Evolutionary conservation across 1,140 invertebrate species (phyloP).

Genomic region (Drosophila obscura): DNA sequence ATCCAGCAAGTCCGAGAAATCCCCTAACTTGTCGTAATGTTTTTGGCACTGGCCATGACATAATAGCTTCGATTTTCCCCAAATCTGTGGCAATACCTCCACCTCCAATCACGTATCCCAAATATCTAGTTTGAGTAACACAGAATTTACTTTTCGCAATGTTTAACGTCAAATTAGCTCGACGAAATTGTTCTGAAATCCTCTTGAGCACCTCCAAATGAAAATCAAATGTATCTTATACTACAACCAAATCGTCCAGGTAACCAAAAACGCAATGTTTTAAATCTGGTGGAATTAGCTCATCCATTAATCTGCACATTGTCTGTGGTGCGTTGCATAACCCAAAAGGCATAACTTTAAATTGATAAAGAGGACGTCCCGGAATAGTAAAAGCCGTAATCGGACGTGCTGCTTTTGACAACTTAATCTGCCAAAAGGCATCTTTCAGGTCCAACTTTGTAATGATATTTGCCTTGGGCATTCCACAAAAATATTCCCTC

Average conservation of each 20-base stretch:
- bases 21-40: neutral
- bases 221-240: slow-evolving; percentile 1
- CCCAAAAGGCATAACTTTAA: neutral
- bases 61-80: too few species aligned
- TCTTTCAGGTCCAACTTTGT: neutral
- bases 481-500: neutral
- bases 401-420: neutral
- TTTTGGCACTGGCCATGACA: neutral
- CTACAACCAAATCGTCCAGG: neutral
- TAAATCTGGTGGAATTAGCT: neutral
- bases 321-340: neutral
- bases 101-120: slow-evolving; percentile 9
- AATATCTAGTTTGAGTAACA: neutral
- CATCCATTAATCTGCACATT: neutral
- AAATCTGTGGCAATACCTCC: neutral
- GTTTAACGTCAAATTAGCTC: slow-evolving; percentile 7
- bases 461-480: neutral
- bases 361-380: neutral
- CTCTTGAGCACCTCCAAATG: neutral
- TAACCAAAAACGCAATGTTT: slow-evolving; percentile 3
- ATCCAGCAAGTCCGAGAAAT: neutral
- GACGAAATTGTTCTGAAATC: neutral
- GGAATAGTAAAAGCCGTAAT: neutral
- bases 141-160: slow-evolving; percentile 11
- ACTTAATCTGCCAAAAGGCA: neutral